Evolutionary conservation across 2,888 invertebrate species (phyloP).

Genomic region (Brassicogethes aeneus): DNA sequence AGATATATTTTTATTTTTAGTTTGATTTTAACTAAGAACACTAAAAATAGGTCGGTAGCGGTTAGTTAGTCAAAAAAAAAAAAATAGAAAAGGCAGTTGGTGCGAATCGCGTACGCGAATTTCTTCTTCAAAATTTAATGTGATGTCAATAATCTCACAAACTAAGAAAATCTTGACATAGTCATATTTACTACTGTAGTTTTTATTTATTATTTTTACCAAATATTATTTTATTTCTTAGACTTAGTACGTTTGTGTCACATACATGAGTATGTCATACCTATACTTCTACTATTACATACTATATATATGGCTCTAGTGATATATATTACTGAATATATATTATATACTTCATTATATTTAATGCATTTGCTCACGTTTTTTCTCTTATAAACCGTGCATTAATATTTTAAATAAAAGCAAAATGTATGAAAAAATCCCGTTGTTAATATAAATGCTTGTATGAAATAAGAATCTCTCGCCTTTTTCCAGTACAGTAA

Average conservation of each 20-base stretch:
- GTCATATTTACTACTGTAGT: constrained; percentile 24
- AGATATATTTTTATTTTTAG: constrained; percentile 23
- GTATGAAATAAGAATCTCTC: too few species aligned
- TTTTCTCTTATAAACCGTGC: constrained; percentile 6
- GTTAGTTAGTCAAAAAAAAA: too few species aligned
- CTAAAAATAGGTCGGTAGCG: too few species aligned
- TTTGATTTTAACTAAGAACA: too few species aligned
- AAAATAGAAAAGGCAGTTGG: too few species aligned
- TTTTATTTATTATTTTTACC: constrained; percentile 30
- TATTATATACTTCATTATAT: constrained; percentile 6
- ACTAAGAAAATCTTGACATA: constrained; percentile 30
- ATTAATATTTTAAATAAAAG: too few species aligned
- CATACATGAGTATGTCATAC: background rate
- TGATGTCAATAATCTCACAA: constrained; percentile 42
- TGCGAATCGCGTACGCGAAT: too few species aligned
- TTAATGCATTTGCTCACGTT: constrained; percentile 32
- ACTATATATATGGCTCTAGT: constrained; percentile 19
- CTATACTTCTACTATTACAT: background rate
- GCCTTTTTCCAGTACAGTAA: too few species aligned
- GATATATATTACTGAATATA: constrained; percentile 14
- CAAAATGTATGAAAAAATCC: too few species aligned
- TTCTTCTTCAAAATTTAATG: constrained; percentile 40
- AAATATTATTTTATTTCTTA: constrained; percentile 29
- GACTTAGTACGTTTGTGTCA: background rate
- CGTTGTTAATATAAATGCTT: too few species aligned